Evolutionary conservation across 2,888 invertebrate species (phyloP).

Genomic region (Chrysolina americana): DNA sequence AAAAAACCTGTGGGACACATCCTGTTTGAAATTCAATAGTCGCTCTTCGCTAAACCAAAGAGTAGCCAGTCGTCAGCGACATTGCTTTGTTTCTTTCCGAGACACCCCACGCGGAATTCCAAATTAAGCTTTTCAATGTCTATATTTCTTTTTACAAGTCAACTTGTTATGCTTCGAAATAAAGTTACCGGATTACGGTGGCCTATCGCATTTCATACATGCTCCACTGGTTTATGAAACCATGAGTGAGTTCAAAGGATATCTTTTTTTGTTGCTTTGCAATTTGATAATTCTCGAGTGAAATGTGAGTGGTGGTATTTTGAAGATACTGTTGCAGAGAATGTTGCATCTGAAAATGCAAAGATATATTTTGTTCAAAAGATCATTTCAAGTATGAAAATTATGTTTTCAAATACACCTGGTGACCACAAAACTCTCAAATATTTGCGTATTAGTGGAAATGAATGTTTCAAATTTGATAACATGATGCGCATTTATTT

Average conservation of each 20-base stretch:
- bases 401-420: too few species aligned
- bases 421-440: too few species aligned
- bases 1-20: conserved; percentile 21
- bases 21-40: conserved; percentile 39
- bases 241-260: conserved; percentile 25
- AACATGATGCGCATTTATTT: too few species aligned
- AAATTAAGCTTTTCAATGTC: conserved; percentile 42
- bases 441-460: too few species aligned
- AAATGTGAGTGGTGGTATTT: not conserved
- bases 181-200: conserved; percentile 32
- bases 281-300: conserved; percentile 23
- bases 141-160: conserved; percentile 35
- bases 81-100: conserved; percentile 34
- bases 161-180: conserved; percentile 34
- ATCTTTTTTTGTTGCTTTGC: conserved; percentile 24
- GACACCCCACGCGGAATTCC: conserved; percentile 38
- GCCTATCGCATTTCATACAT: conserved; percentile 39
- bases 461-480: too few species aligned
- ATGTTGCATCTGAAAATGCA: too few species aligned
- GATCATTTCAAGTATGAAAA: not conserved
- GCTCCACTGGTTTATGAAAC: conserved; percentile 32
- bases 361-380: not conserved
- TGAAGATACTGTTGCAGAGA: not conserved
- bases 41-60: conserved; percentile 29
- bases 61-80: conserved; percentile 32